These are phyloP conservation scores for Diorhabda sublineata DNA, from an alignment of 1,140 invertebrate genomes.

Conservation along the genomic window DNA sequence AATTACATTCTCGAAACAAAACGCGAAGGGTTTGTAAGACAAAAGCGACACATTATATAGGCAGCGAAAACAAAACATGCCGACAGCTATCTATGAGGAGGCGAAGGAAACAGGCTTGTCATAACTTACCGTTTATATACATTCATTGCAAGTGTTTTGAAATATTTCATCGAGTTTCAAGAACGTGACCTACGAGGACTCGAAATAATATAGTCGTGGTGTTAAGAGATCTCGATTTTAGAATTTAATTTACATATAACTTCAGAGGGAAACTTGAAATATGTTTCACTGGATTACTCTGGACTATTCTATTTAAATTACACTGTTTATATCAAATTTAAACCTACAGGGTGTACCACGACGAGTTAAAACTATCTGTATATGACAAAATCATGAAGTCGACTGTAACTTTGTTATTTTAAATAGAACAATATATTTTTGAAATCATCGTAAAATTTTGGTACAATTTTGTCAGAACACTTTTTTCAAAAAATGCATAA, in stretches of 20 bases:
- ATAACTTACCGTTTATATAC: slow-evolving; percentile 1
- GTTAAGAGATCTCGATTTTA: neutral
- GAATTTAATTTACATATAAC: neutral
- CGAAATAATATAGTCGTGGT: neutral
- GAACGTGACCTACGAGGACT: neutral
- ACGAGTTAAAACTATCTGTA: no score
- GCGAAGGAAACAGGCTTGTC: neutral
- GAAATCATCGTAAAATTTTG: no score
- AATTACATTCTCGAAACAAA: neutral
- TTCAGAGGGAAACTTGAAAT: neutral
- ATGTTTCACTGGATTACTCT: no score
- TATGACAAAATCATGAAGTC: no score
- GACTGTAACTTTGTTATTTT: no score
- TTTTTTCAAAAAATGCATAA: no score
- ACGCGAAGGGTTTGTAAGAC: neutral
- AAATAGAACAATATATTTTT: no score
- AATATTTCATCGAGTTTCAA: slow-evolving; percentile 2
- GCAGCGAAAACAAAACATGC: neutral
- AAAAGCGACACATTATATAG: neutral
- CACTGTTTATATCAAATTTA: no score
- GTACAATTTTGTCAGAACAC: no score
- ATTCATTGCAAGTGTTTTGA: slow-evolving; percentile 2
- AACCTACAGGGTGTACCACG: no score
- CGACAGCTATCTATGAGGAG: neutral
- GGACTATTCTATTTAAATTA: no score